These are phyloP conservation scores for Drosophila novamexicana DNA, from an alignment of 1,140 invertebrate genomes.

Conservation along the genomic window DNA sequence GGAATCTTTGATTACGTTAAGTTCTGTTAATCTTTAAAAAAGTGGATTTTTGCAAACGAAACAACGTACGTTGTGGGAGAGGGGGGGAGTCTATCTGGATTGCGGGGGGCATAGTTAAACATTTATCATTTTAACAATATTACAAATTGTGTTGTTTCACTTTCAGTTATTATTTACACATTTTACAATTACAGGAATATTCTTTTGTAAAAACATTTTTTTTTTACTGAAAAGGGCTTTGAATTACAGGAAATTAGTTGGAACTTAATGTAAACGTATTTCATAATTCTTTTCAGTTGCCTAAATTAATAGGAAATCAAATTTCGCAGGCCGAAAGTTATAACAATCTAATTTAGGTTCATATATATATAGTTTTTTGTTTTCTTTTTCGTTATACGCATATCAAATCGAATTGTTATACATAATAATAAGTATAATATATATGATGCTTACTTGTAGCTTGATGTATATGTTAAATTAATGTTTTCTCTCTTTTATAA, in stretches of 20 bases:
- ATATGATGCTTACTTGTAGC: constrained; percentile 40
- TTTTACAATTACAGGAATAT: constrained; percentile 80
- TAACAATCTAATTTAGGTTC: constrained; percentile 54
- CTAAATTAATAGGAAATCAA: constrained; percentile 78
- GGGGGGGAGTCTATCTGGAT: background rate
- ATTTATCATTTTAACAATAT: constrained; percentile 49
- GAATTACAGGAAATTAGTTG: constrained; percentile 63
- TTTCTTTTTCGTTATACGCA: constrained; percentile 44
- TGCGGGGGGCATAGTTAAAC: constrained; percentile 43
- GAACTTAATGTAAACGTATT: constrained; percentile 55
- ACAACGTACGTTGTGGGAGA: no score
- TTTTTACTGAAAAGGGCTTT: constrained; percentile 23
- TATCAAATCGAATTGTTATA: constrained; percentile 45
- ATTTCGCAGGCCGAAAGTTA: constrained; percentile 72
- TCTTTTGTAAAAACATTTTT: constrained; percentile 59
- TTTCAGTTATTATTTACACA: constrained; percentile 67
- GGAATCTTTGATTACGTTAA: background rate
- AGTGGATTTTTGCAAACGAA: no score
- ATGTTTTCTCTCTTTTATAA: constrained; percentile 41
- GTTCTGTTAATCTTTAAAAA: background rate
- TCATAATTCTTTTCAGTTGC: constrained; percentile 29
- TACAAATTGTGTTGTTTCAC: constrained; percentile 37
- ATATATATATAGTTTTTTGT: constrained; percentile 13
- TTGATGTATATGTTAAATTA: constrained; percentile 57
- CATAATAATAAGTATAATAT: constrained; percentile 39